Evolutionary conservation across 2,113 vertebrate genomes (phyloP).

Genomic region (Laterallus jamaicensis): DNA sequence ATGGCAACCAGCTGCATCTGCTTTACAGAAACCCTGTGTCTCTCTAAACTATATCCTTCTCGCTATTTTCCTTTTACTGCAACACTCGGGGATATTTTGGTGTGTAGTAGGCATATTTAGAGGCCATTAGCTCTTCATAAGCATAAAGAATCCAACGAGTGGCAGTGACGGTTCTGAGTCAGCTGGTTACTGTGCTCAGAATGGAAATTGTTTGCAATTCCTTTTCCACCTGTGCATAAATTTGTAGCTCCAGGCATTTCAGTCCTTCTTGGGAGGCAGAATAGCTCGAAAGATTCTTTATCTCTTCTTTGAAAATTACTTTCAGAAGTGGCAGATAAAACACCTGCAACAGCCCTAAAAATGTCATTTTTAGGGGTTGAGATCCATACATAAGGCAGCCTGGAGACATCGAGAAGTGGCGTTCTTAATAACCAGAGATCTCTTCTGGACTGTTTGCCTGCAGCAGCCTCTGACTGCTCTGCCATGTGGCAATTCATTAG

Average conservation of each 20-base stretch:
- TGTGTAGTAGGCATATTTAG: background rate
- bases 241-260: background rate
- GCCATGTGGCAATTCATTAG: background rate
- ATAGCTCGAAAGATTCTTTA: constrained; percentile 1
- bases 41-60: background rate
- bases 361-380: background rate
- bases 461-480: background rate
- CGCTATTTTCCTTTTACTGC: background rate
- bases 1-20: background rate
- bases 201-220: background rate
- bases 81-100: background rate
- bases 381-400: background rate
- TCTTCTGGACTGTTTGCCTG: background rate
- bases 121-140: background rate
- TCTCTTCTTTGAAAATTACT: constrained; percentile 23
- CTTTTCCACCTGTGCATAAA: constrained; percentile 11
- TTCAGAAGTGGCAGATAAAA: constrained; percentile 37
- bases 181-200: background rate
- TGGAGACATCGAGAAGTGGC: background rate
- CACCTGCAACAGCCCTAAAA: constrained; percentile 7
- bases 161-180: background rate
- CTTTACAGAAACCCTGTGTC: background rate
- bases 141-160: background rate
- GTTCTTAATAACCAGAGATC: background rate
- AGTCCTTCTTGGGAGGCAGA: background rate